A percentile compares a stretch with the other conserved stretches of the same genome.
phyloP scores from a whole-genome alignment of 2,797 vertebrate species.

The Fistularia commersonii region DNA sequence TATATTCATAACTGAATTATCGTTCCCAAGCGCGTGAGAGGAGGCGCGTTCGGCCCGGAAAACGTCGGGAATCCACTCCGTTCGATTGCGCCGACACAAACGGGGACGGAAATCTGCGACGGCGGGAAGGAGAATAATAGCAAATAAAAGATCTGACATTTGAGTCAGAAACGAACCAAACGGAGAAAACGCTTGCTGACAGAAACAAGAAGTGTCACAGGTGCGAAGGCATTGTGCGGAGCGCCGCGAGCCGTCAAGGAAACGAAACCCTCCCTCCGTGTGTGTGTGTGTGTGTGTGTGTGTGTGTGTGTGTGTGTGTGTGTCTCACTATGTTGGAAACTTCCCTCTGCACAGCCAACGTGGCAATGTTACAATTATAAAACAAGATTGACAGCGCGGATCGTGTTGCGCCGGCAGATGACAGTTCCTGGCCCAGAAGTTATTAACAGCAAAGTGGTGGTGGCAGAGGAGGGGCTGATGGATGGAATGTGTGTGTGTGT shows the following conservation, averaged over 20 bases:
- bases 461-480: constrained; percentile 7
- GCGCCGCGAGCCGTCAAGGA: constrained; percentile 3
- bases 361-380: constrained; percentile 78
- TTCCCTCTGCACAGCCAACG: constrained; percentile 60
- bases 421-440: constrained; percentile 63
- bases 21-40: constrained; percentile 25
- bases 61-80: no score
- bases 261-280: neutral
- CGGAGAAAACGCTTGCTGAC: no score
- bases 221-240: neutral
- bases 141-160: no score
- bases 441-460: constrained; percentile 62
- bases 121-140: no score
- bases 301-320: constrained; percentile 3
- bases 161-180: no score
- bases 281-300: neutral
- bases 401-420: constrained; percentile 71
- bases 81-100: no score
- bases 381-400: constrained; percentile 72
- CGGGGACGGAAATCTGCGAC: no score
- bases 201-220: no score
- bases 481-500: constrained; percentile 9
- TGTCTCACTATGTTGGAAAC: constrained; percentile 56
- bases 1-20: constrained; percentile 60
- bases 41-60: constrained; percentile 11